Conservation (phyloP, 2,797 vertebrate species). For the Nyctalus aviator region DNA sequence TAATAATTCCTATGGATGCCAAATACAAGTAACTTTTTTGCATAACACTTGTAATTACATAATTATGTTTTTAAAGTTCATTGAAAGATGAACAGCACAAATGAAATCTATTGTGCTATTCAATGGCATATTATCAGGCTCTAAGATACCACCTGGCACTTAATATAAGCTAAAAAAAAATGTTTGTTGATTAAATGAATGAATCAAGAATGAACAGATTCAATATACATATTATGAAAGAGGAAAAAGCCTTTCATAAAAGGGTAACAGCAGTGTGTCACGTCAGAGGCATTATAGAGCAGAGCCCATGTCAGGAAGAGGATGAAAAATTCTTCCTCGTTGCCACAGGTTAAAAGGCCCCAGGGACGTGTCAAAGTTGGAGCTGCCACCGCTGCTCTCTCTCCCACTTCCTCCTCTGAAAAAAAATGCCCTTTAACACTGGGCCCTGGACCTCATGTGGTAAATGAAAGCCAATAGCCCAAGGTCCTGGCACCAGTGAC, state of each 20-base stretch:
- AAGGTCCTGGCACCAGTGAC: neutral
- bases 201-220: neutral
- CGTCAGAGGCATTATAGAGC: neutral
- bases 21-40: slow-evolving; percentile 12
- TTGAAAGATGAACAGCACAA: neutral
- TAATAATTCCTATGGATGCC: neutral
- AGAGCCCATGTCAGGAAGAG: neutral
- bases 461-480: slow-evolving; percentile 31
- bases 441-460: neutral
- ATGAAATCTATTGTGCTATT: neutral
- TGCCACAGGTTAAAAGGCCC: neutral
- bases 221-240: neutral
- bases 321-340: neutral
- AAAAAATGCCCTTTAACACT: neutral
- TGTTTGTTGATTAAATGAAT: neutral
- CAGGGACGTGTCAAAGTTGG: neutral
- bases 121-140: neutral
- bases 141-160: neutral
- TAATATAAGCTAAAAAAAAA: neutral
- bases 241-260: neutral
- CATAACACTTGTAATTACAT: neutral
- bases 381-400: rapidly evolving
- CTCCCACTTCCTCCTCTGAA: neutral
- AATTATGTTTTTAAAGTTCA: slow-evolving; percentile 26
- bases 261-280: neutral